Evolutionary conservation across 2,888 invertebrate species (phyloP), one percentile per base, ranked within the genome.

Genomic region (Anticlea derivata): DNA sequence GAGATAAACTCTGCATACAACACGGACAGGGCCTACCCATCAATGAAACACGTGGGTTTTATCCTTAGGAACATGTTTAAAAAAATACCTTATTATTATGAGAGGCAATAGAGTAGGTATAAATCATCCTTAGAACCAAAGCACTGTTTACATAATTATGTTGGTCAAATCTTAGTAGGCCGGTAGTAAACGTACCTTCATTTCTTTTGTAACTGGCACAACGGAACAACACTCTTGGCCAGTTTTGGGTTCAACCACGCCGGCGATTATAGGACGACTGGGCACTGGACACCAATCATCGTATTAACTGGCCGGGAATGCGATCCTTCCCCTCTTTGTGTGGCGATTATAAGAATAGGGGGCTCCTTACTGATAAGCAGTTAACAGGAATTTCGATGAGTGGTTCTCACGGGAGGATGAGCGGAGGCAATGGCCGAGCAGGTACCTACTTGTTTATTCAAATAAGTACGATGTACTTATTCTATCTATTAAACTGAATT

Each of bases 321-420:
- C 67, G 73, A 76, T 78, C 77, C 75, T 75, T 77, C 80, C 81
- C 80, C 81, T 74, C 79, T 74, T 79, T 77, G 78, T 77, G 64
- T 63, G 60, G 67, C 76, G 73, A 86, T 86, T 86, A 85, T 67
- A 68, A 73, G 41, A 56, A 66, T 73, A 79, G 76, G 78, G 78
- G 75, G 73, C 74, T 78, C 70, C 59, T 63, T 66, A 68, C 70
- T 65, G 74, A 78, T 77, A 78, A 74, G 68, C 68, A 70, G 65
- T 77, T 73, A n/a, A 73, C 68, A 63, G 68, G 63, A 70, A 68
- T 67, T 72, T 66, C 50, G 39, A 55, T 50, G 58, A 60, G 49
- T 54, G 30, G 47, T 58, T 58, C 55, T 41, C 48, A 63, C 57
- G 46, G 20, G 24, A 46, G 5, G 26, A 20, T 7, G n/a, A 30